A percentile compares a stretch with the other conserved stretches of the same genome.
These are phyloP conservation scores for Agrochola lychnidis DNA, from an alignment of 2,888 invertebrate genomes.

Conservation along the genomic window DNA sequence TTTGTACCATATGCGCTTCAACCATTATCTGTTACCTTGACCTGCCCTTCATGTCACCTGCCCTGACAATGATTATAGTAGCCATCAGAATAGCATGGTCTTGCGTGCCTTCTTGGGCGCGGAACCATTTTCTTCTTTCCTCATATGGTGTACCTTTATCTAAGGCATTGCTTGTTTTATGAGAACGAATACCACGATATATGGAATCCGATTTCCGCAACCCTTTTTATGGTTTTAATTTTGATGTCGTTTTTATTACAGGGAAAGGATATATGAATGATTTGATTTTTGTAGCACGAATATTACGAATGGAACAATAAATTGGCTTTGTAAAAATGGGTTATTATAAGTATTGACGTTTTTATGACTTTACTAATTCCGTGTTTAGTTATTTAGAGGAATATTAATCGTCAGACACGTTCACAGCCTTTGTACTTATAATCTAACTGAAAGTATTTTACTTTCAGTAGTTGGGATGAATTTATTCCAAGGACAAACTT, in stretches of 20 bases:
- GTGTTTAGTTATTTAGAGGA: background rate
- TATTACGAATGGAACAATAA: background rate
- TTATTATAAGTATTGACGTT: background rate
- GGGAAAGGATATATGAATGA: background rate
- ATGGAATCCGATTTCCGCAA: constrained; percentile 7
- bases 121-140: background rate
- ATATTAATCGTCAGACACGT: no score
- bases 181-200: constrained; percentile 5
- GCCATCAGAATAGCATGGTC: background rate
- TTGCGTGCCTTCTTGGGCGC: constrained; percentile 6
- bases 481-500: no score
- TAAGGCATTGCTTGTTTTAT: constrained; percentile 11
- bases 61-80: background rate
- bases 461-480: no score
- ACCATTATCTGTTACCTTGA: constrained; percentile 11
- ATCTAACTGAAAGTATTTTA: no score
- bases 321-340: background rate
- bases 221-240: constrained; percentile 27
- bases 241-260: constrained; percentile 14
- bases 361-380: background rate
- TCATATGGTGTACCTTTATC: background rate
- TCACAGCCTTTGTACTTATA: no score
- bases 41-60: constrained; percentile 3
- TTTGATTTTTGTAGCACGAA: constrained; percentile 15
- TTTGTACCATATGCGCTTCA: background rate